A percentile compares a stretch with the other conserved stretches of the same genome.
These are phyloP conservation scores for Rhynchophorus ferrugineus DNA, from an alignment of 1,140 invertebrate species.

Conservation along the genomic window DNA sequence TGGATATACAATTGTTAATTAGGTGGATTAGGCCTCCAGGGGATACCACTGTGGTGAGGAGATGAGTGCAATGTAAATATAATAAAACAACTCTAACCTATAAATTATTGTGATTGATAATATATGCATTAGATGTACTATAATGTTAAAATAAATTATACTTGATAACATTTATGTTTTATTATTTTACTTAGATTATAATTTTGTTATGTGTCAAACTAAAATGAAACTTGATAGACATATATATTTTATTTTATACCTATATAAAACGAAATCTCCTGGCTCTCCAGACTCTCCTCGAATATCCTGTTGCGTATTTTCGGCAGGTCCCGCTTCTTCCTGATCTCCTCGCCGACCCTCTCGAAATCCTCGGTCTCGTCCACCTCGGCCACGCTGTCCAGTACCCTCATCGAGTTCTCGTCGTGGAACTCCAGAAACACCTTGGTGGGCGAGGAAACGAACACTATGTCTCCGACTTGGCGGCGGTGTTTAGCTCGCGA, in stretches of 20 bases:
- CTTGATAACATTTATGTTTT: no score
- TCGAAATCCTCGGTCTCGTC: constrained; percentile 17
- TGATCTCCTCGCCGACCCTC: constrained; percentile 17
- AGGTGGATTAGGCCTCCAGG: no score
- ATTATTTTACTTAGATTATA: no score
- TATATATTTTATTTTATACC: constrained; percentile 23
- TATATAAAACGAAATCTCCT: constrained; percentile 33
- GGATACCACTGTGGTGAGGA: no score
- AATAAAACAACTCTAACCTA: no score
- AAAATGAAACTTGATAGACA: no score
- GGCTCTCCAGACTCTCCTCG: constrained; percentile 32
- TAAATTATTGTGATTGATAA: no score
- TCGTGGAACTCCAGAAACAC: constrained; percentile 25
- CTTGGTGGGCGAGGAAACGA: constrained; percentile 31
- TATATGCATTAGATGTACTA: no score
- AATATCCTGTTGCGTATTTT: constrained; percentile 30
- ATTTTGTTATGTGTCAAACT: no score
- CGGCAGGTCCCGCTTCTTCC: constrained; percentile 26
- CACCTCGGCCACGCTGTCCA: constrained; percentile 3
- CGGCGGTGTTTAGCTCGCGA: constrained; percentile 25
- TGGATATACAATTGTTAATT: no score
- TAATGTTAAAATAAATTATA: no score
- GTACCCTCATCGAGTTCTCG: constrained; percentile 1
- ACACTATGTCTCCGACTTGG: constrained; percentile 36
- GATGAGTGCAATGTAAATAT: no score